These are phyloP conservation scores for Drosophila prostipennis DNA, from an alignment of 2,888 invertebrate genomes.

Conservation along the genomic window DNA sequence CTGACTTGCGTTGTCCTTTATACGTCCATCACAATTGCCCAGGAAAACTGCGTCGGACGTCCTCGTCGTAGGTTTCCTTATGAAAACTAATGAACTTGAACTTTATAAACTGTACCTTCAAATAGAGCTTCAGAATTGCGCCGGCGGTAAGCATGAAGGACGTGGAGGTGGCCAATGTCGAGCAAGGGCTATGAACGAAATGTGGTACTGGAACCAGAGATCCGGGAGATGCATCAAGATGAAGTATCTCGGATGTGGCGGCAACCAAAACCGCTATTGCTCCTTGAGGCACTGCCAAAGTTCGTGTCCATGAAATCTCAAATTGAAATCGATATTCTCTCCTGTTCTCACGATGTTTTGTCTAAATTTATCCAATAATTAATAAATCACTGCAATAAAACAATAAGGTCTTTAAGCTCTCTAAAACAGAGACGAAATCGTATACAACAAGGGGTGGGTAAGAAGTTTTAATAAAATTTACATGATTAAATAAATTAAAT, in stretches of 20 bases:
- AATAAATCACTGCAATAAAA: neutral
- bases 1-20: constrained; percentile 7
- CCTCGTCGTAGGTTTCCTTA: neutral
- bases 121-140: neutral
- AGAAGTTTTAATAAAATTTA: too few relatives aligned
- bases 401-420: too few relatives aligned
- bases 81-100: neutral
- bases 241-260: constrained; percentile 11
- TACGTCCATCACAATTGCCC: constrained; percentile 1
- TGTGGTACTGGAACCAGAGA: constrained; percentile 12
- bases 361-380: neutral
- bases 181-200: neutral
- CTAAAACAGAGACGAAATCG: too few relatives aligned
- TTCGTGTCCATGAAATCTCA: neutral
- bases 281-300: constrained; percentile 5
- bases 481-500: too few relatives aligned
- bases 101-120: neutral
- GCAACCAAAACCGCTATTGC: constrained; percentile 10
- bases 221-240: constrained; percentile 1
- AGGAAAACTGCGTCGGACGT: constrained; percentile 1
- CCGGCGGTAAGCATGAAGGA: constrained; percentile 6
- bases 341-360: too few relatives aligned
- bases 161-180: neutral
- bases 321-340: neutral
- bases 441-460: too few relatives aligned